Conservation (phyloP, 1,140 invertebrate species). For the Cotesia vestalis region DNA sequence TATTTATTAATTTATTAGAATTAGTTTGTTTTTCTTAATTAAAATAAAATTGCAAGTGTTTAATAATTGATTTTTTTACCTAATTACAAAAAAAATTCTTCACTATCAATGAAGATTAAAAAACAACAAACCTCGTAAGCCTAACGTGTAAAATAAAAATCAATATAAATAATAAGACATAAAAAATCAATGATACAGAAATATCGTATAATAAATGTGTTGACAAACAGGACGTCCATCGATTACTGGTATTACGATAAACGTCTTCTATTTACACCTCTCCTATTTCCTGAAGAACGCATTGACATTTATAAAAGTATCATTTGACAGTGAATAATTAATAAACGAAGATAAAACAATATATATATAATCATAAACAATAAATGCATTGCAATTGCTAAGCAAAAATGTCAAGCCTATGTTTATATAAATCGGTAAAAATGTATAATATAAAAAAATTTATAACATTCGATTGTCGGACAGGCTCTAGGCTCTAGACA, state of each 20-base stretch:
- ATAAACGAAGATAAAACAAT: background rate
- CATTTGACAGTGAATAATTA: slow-evolving; percentile 12
- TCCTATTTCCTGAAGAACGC: slow-evolving; percentile 29
- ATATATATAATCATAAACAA: too few species aligned
- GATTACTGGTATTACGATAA: slow-evolving; percentile 1
- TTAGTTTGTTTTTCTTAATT: too few species aligned
- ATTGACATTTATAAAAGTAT: background rate
- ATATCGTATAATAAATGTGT: background rate
- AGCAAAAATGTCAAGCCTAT: background rate
- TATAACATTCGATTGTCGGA: background rate
- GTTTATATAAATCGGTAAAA: background rate
- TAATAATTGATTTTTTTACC: too few species aligned
- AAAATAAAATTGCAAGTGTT: too few species aligned
- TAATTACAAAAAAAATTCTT: too few species aligned
- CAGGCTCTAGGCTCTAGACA: slow-evolving; percentile 7
- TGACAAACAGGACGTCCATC: background rate
- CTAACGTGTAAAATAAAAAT: too few species aligned
- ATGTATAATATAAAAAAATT: background rate
- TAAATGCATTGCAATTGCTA: slow-evolving; percentile 3
- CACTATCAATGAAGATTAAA: too few species aligned
- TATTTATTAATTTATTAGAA: too few species aligned
- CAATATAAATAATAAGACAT: too few species aligned
- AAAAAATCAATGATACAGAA: too few species aligned
- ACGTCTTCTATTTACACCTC: slow-evolving; percentile 7
- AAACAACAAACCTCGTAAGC: too few species aligned